phyloP scores from a whole-genome alignment of 2,113 vertebrate genomes.

The Periophthalmus modestus region DNA sequence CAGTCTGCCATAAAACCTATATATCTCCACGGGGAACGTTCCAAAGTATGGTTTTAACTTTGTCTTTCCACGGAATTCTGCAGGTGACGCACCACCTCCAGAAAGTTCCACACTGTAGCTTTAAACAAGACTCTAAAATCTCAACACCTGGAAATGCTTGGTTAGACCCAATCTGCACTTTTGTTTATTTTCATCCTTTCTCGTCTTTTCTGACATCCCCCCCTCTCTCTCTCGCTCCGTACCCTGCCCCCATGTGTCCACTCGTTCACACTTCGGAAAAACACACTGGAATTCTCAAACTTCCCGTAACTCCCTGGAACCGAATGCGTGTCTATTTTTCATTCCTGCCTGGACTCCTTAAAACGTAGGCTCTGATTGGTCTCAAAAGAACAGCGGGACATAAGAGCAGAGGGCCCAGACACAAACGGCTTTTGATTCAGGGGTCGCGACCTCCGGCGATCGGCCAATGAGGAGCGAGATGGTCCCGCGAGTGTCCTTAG shows the following conservation, averaged over 20 bases:
- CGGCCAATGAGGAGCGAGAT: conserved; percentile 36
- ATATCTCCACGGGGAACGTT: too few relatives aligned
- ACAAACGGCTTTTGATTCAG: conserved; percentile 20
- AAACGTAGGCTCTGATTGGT: conserved; percentile 38
- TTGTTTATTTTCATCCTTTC: conserved; percentile 3
- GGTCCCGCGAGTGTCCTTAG: conserved; percentile 24
- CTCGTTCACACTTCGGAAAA: conserved; percentile 1
- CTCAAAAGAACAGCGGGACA: conserved; percentile 22
- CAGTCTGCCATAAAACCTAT: too few relatives aligned
- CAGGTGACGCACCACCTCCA: too few relatives aligned
- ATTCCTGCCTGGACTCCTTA: background rate
- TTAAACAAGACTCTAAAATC: background rate
- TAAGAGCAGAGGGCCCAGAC: background rate
- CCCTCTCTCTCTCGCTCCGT: conserved; percentile 47
- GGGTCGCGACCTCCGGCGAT: conserved; percentile 30
- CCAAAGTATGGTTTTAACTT: too few relatives aligned
- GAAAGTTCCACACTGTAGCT: too few relatives aligned
- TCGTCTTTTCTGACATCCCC: conserved; percentile 49
- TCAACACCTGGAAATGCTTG: background rate
- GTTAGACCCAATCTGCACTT: background rate
- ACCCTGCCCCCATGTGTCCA: conserved; percentile 21
- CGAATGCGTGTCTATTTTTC: conserved; percentile 51
- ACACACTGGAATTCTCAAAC: conserved; percentile 68
- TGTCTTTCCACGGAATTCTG: too few relatives aligned
- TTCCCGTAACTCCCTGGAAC: conserved; percentile 74